phyloP scores from a whole-genome alignment of 1,140 invertebrate genomes.

The Tetramorium simillimum region DNA sequence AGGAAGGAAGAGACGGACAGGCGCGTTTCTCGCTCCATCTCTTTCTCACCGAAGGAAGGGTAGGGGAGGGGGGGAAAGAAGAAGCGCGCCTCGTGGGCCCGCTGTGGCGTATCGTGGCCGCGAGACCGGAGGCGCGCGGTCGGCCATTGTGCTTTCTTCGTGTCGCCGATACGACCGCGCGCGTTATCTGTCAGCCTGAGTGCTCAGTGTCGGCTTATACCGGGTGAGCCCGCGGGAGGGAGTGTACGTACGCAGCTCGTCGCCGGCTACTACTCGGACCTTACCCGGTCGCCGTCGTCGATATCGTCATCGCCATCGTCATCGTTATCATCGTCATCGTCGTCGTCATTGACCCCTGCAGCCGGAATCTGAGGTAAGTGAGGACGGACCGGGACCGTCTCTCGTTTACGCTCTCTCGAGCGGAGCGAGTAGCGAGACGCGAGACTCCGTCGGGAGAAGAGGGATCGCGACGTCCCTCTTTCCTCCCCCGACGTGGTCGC shows the following conservation, averaged over 20 bases:
- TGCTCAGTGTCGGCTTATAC: slow-evolving; percentile 50
- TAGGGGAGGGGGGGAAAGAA: neutral
- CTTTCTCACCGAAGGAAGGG: neutral
- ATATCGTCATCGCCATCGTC: neutral
- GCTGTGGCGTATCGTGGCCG: slow-evolving; percentile 50
- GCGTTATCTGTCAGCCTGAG: slow-evolving; percentile 59
- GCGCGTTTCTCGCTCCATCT: slow-evolving; percentile 14
- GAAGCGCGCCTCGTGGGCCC: slow-evolving; percentile 44
- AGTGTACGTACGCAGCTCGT: slow-evolving; percentile 7
- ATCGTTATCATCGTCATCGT: neutral
- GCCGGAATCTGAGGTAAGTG: neutral
- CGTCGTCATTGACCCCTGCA: neutral
- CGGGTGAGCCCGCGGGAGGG: slow-evolving; percentile 36
- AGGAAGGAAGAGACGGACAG: neutral
- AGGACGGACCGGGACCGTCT: neutral
- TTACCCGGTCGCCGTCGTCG: neutral
- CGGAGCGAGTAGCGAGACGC: neutral
- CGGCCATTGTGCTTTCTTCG: slow-evolving; percentile 74
- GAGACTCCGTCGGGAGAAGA: slow-evolving; percentile 57
- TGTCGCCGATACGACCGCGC: slow-evolving; percentile 61
- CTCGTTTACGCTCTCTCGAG: slow-evolving; percentile 27
- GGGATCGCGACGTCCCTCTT: slow-evolving; percentile 32
- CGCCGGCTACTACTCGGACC: slow-evolving; percentile 19
- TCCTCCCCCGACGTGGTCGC: neutral
- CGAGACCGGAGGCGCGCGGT: slow-evolving; percentile 65